Evolutionary conservation across 2,888 invertebrate species (phyloP).

Genomic region (Sphaerophoria rueppellii): DNA sequence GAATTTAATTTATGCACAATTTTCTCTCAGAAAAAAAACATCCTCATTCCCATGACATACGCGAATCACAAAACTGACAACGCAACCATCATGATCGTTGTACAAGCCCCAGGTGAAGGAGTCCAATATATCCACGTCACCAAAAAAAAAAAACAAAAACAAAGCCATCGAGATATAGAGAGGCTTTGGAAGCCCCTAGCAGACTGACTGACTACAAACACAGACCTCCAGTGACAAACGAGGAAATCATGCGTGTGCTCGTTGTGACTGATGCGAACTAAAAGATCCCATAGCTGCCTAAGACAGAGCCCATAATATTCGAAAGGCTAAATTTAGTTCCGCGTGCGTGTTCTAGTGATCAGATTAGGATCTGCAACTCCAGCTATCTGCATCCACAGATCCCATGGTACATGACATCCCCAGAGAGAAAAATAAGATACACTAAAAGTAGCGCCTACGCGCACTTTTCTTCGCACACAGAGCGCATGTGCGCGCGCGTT

Average conservation of each 20-base stretch:
- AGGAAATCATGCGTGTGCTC: conserved; percentile 67
- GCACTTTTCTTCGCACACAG: conserved; percentile 16
- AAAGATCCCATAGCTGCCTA: neutral
- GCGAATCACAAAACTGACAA: conserved; percentile 63
- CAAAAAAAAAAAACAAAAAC: conserved; percentile 3
- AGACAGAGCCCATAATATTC: neutral
- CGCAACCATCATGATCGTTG: conserved; percentile 46
- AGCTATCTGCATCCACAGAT: conserved; percentile 66
- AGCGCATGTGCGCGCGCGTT: conserved; percentile 65
- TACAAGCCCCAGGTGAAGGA: conserved; percentile 41
- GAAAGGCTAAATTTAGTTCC: conserved; percentile 64
- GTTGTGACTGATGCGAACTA: neutral
- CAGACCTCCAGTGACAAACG: conserved; percentile 63
- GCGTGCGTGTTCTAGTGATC: conserved; percentile 71
- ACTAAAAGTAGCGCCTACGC: conserved; percentile 32
- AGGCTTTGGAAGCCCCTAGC: conserved; percentile 36
- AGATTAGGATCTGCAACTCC: conserved; percentile 66
- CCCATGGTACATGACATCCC: conserved; percentile 66
- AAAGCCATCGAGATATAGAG: neutral
- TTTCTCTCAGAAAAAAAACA: conserved; percentile 33
- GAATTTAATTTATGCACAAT: conserved; percentile 71
- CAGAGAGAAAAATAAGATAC: conserved; percentile 31
- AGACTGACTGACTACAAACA: conserved; percentile 70
- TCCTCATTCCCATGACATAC: conserved; percentile 69
- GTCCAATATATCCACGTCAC: conserved; percentile 45